A percentile compares a stretch with the other conserved stretches of the same genome.
phyloP scores from a whole-genome alignment of 2,113 vertebrate species.

The Hypanus sabinus region DNA sequence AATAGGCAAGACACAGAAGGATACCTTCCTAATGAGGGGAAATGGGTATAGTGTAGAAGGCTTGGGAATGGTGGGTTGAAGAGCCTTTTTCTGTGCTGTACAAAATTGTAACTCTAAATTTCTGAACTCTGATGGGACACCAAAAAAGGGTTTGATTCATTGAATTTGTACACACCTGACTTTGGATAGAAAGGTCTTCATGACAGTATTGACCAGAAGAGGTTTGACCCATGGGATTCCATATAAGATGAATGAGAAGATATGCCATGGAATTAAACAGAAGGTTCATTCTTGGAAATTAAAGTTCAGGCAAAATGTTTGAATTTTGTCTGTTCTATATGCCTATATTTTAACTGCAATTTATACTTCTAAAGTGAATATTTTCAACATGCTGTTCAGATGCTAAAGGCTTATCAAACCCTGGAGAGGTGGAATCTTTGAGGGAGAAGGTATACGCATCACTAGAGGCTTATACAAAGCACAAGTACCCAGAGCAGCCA shows the following conservation, averaged over 20 bases:
- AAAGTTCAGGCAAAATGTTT: background rate
- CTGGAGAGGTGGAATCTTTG: conserved; percentile 76
- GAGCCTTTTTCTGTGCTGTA: background rate
- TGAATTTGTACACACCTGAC: background rate
- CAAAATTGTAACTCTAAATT: too few species aligned
- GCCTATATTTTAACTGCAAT: background rate
- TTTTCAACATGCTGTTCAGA: conserved; percentile 55
- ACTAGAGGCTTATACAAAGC: conserved; percentile 90
- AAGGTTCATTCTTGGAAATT: background rate
- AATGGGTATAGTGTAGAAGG: too few species aligned
- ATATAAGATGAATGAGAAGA: background rate
- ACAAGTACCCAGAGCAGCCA: conserved; percentile 89
- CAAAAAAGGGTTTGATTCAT: background rate
- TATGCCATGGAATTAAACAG: background rate
- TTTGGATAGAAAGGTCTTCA: background rate
- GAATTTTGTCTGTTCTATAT: too few species aligned
- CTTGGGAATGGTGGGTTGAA: background rate
- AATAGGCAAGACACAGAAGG: too few species aligned
- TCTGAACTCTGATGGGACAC: background rate
- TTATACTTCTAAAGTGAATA: background rate
- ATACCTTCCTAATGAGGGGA: too few species aligned
- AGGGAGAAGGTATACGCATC: conserved; percentile 92
- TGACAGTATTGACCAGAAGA: too few species aligned
- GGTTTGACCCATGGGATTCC: background rate
- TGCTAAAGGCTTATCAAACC: conserved; percentile 88